Evolutionary conservation across 2,797 vertebrate species (phyloP).

Genomic region (Luscinia megarhynchos): DNA sequence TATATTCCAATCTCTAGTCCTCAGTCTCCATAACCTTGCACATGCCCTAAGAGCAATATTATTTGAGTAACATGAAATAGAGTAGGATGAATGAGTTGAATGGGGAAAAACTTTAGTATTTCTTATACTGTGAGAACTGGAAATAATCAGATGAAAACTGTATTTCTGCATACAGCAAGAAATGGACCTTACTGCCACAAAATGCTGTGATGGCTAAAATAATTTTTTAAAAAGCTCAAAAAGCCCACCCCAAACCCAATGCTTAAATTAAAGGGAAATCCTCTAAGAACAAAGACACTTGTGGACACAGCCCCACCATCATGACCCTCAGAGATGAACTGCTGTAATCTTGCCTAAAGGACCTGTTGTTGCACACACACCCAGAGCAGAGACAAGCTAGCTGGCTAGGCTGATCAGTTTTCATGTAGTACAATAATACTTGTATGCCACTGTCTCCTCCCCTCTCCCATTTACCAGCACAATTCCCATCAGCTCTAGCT

Average conservation of each 20-base stretch:
- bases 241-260: neutral
- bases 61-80: neutral
- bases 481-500: neutral
- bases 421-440: neutral
- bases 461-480: neutral
- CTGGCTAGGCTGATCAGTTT: neutral
- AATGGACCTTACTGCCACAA: neutral
- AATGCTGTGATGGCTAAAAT: neutral
- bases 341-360: neutral
- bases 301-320: neutral
- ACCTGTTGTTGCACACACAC: accelerated
- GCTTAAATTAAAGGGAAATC: neutral
- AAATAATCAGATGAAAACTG: neutral
- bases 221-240: neutral
- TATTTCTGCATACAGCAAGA: neutral
- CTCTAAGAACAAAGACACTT: neutral
- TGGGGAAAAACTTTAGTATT: neutral
- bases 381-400: neutral
- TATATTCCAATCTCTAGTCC: neutral
- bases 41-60: neutral
- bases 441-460: neutral
- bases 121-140: neutral
- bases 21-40: neutral
- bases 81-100: neutral
- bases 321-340: neutral